A percentile compares a stretch with the other conserved stretches of the same genome.
phyloP scores from a whole-genome alignment of 37 sponge, comb jelly and placozoan genomes.

The Crambe crambe region DNA sequence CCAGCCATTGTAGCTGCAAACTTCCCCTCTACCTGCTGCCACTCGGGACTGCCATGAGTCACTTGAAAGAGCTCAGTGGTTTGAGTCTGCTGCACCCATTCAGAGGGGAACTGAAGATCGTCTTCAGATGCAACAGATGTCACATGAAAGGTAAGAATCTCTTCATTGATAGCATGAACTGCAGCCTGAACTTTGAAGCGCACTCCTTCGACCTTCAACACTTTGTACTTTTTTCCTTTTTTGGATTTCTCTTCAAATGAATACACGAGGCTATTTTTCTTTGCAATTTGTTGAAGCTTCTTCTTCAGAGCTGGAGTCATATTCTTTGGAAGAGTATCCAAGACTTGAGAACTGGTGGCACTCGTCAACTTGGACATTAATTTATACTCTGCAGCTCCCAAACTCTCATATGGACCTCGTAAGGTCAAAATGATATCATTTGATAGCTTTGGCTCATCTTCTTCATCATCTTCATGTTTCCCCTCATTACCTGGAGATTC shows the following conservation, averaged over 20 bases:
- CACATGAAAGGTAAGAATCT: constrained; percentile 34
- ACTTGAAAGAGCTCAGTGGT: constrained; percentile 44
- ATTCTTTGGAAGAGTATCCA: not conserved
- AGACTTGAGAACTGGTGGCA: not conserved
- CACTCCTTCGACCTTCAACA: constrained; percentile 29
- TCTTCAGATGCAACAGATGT: not conserved
- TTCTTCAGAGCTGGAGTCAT: constrained; percentile 13
- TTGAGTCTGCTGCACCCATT: constrained; percentile 48
- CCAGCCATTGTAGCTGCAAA: constrained; percentile 58
- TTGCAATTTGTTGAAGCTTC: constrained; percentile 32
- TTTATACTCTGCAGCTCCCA: constrained; percentile 15
- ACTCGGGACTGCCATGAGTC: constrained; percentile 40
- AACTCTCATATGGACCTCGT: constrained; percentile 41
- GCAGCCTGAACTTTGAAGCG: not conserved
- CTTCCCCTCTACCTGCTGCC: constrained; percentile 32
- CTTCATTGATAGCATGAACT: constrained; percentile 26
- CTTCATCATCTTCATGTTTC: not conserved
- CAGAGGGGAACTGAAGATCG: constrained; percentile 17
- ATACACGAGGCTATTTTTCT: constrained; percentile 3
- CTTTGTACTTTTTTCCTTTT: constrained; percentile 9
- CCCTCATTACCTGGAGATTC: not conserved
- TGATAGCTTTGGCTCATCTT: not conserved
- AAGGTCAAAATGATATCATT: constrained; percentile 15
- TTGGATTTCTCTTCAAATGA: not conserved
- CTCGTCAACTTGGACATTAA: constrained; percentile 21